Conservation (phyloP, 1,140 invertebrate species). For the Zophobas atratus region DNA sequence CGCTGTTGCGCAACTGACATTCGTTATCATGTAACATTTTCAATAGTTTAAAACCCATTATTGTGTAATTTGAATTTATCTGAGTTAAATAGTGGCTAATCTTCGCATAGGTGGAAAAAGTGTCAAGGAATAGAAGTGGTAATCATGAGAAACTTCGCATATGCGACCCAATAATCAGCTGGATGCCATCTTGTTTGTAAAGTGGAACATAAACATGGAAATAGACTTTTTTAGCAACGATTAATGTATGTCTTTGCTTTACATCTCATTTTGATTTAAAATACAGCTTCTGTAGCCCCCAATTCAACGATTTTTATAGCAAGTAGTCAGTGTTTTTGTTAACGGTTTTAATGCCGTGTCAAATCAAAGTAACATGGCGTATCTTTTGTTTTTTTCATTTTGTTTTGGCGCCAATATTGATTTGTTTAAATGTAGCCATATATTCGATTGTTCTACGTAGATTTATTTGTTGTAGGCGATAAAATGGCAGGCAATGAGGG, state of each 20-base stretch:
- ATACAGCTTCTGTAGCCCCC: no score
- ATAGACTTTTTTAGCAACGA: conserved; percentile 59
- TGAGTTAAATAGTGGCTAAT: conserved; percentile 16
- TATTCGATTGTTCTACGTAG: conserved; percentile 24
- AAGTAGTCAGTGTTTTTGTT: conserved; percentile 1
- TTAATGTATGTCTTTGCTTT: conserved; percentile 47
- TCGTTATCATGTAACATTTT: conserved; percentile 49
- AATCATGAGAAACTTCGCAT: conserved; percentile 47
- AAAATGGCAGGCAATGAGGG: conserved; percentile 67
- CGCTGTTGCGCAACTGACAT: conserved; percentile 61
- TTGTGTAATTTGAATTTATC: conserved; percentile 31
- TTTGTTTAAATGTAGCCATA: conserved; percentile 25
- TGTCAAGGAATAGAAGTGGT: conserved; percentile 16
- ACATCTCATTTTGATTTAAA: no score
- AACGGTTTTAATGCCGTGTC: conserved; percentile 26
- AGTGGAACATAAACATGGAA: conserved; percentile 64
- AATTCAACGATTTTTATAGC: neutral
- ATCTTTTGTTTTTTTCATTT: conserved; percentile 45
- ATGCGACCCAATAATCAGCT: conserved; percentile 62
- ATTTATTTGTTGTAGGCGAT: conserved; percentile 31
- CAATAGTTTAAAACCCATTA: conserved; percentile 30
- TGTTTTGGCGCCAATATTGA: conserved; percentile 62
- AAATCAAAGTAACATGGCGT: conserved; percentile 47
- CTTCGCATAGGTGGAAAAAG: conserved; percentile 33
- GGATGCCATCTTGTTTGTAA: conserved; percentile 65